Conservation (phyloP, 2,113 vertebrate species). For the Diglossa brunneiventris region DNA sequence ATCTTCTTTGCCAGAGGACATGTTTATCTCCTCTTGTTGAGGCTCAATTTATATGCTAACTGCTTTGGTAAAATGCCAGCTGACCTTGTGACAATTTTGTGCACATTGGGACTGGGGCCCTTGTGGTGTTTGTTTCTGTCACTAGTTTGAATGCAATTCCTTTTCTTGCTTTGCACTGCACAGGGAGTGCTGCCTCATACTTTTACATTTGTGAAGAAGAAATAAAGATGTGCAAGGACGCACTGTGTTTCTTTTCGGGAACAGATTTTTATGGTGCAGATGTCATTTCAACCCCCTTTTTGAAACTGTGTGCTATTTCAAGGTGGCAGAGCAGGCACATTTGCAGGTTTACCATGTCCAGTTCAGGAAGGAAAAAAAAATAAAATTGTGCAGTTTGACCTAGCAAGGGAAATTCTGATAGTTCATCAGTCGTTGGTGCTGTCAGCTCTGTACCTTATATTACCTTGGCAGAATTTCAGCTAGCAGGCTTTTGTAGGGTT, state of each 20-base stretch:
- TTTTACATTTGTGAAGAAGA: not conserved
- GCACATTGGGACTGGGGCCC: fast-evolving
- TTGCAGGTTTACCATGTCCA: not conserved
- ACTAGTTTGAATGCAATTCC: not conserved
- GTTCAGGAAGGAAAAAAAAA: not conserved
- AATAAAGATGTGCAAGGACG: not conserved
- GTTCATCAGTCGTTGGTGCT: not conserved
- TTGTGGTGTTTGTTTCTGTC: not conserved
- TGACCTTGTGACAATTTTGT: not conserved
- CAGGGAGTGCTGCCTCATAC: not conserved
- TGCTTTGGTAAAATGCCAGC: not conserved
- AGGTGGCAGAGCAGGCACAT: not conserved
- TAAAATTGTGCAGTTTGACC: not conserved
- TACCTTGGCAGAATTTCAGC: not conserved
- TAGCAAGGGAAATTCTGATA: not conserved
- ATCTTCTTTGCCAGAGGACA: not conserved
- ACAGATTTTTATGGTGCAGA: not conserved
- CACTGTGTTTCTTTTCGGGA: not conserved
- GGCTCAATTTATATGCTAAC: not conserved
- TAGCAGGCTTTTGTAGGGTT: not conserved
- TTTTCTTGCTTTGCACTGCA: not conserved
- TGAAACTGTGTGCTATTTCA: not conserved
- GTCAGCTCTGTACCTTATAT: not conserved
- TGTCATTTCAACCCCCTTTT: not conserved
- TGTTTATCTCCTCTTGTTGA: not conserved